Percentiles rank a stretch among this genome's conserved stretches.
Conservation (phyloP, 2,113 vertebrate species). For the Benitochromis conjunctus region DNA sequence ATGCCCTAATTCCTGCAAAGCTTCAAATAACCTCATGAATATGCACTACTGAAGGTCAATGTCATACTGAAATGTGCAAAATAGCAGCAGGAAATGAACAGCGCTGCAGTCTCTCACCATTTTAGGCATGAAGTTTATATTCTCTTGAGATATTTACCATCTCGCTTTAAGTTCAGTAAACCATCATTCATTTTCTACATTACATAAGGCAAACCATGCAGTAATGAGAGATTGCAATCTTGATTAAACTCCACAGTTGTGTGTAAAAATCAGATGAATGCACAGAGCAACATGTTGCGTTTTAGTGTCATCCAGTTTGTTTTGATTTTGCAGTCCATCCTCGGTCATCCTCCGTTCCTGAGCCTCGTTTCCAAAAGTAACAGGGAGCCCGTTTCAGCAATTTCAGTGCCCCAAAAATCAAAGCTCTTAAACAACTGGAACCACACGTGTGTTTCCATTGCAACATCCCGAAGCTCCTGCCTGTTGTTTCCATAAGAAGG, state of each 20-base stretch:
- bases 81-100: neutral
- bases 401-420: neutral
- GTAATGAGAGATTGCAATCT: neutral
- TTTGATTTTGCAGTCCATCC: neutral
- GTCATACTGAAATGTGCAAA: slow-evolving; percentile 1
- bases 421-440: neutral
- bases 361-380: neutral
- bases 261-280: neutral
- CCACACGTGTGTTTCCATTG: neutral
- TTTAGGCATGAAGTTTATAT: neutral
- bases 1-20: slow-evolving; percentile 43
- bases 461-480: neutral
- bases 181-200: neutral
- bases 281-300: neutral
- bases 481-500: neutral
- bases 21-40: slow-evolving; percentile 49
- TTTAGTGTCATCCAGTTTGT: neutral
- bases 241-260: neutral
- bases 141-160: neutral
- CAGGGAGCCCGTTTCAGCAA: neutral
- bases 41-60: slow-evolving; percentile 14
- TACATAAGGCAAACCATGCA: neutral
- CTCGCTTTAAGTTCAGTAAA: neutral
- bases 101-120: neutral
- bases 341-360: neutral